Evolutionary conservation across 2,113 vertebrate genomes (phyloP).

Genomic region (Sinocyclocheilus rhinocerous): DNA sequence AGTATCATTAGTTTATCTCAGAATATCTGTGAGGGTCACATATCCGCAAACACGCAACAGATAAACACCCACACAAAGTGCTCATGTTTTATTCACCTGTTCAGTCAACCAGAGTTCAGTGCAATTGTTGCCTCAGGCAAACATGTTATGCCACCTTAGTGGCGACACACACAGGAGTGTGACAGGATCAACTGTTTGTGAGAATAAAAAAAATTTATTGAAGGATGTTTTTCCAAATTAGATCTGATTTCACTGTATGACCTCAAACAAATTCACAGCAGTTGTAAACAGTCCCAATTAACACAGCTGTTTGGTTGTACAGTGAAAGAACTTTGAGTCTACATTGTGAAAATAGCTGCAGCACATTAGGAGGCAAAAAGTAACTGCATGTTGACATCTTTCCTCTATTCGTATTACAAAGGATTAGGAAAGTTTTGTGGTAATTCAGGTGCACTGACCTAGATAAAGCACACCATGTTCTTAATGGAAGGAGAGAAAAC

Average conservation of each 20-base stretch:
- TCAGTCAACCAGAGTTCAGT: conserved; percentile 38
- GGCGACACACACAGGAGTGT: conserved; percentile 9
- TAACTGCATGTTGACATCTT: not conserved
- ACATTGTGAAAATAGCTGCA: not conserved
- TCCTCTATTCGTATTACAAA: not conserved
- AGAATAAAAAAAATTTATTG: not conserved
- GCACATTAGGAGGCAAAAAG: not conserved
- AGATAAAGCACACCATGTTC: conserved; percentile 15
- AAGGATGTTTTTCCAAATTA: not conserved
- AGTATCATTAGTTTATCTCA: conserved; percentile 13
- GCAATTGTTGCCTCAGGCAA: conserved; percentile 24
- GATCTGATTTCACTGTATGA: not conserved
- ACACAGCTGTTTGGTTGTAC: not conserved
- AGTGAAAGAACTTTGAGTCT: not conserved
- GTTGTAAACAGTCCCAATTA: not conserved
- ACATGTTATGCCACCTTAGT: conserved; percentile 17
- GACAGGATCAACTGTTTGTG: not conserved
- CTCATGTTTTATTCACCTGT: conserved; percentile 51
- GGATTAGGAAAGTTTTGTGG: not conserved
- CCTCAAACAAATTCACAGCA: not conserved
- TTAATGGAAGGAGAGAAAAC: not conserved
- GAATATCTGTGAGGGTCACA: not conserved
- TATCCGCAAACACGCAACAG: not conserved
- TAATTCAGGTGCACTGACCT: not conserved
- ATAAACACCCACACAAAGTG: conserved; percentile 20